Conservation (phyloP, 2,888 invertebrate species). For the Plemyria rubiginata region DNA sequence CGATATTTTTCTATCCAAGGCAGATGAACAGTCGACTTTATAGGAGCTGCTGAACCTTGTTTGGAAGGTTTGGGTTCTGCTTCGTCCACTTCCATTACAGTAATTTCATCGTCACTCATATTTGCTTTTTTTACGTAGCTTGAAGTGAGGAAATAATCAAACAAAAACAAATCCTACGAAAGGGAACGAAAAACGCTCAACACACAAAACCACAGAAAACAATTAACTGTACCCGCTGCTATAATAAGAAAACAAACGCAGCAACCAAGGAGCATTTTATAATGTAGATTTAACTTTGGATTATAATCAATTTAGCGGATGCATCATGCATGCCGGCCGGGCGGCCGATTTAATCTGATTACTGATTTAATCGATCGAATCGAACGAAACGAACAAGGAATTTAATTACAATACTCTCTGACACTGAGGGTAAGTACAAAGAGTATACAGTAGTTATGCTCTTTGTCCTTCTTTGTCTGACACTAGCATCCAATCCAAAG, state of each 20-base stretch:
- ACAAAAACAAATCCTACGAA: background rate
- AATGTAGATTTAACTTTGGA: background rate
- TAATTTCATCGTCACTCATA: slow-evolving; percentile 71
- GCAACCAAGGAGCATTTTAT: background rate
- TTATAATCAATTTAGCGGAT: no score
- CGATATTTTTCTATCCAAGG: slow-evolving; percentile 98
- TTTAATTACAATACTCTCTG: no score
- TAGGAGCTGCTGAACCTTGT: slow-evolving; percentile 41
- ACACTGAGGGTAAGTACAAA: no score
- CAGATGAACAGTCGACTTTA: slow-evolving; percentile 60
- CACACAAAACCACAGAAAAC: background rate
- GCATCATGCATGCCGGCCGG: no score
- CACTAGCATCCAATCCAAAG: no score
- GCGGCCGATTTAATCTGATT: no score
- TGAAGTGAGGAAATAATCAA: background rate
- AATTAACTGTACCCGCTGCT: background rate
- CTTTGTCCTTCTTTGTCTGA: no score
- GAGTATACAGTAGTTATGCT: no score
- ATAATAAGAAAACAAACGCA: background rate
- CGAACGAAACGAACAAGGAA: no score
- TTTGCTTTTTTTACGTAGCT: slow-evolving; percentile 5
- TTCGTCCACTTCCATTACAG: slow-evolving; percentile 76
- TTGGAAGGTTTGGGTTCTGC: slow-evolving; percentile 55
- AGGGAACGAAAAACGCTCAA: background rate
- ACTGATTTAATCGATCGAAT: no score